Conservation (phyloP, 2,888 invertebrate genomes). For the Nomada hirtipes region DNA sequence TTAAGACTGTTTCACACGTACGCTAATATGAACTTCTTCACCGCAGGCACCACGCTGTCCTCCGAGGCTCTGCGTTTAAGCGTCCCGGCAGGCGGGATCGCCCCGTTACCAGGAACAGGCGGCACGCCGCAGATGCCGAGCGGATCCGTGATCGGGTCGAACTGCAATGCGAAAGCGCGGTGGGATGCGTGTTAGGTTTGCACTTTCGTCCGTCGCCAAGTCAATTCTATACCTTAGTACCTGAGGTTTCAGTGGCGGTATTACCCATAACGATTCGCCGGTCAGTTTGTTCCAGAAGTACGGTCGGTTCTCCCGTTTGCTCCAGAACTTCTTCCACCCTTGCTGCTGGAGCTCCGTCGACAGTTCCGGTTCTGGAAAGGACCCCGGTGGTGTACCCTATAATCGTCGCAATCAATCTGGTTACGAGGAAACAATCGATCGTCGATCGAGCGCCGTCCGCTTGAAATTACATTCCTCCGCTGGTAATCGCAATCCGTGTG, state of each 20-base stretch:
- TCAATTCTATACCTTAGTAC: slow-evolving; percentile 70
- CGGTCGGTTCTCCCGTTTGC: slow-evolving; percentile 96
- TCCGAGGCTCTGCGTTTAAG: slow-evolving; percentile 92
- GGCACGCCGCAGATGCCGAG: slow-evolving; percentile 90
- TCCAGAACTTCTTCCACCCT: slow-evolving; percentile 99
- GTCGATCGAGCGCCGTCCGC: too few species aligned
- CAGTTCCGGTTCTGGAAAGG: slow-evolving; percentile 85
- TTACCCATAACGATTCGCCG: slow-evolving; percentile 98
- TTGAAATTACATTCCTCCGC: neutral
- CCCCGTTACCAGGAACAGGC: slow-evolving; percentile 82
- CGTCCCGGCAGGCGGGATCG: slow-evolving; percentile 84
- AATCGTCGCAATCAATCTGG: slow-evolving; percentile 8
- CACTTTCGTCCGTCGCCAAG: neutral
- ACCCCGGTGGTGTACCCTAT: slow-evolving; percentile 74
- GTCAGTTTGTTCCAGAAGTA: slow-evolving; percentile 99
- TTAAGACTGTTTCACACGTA: slow-evolving; percentile 76
- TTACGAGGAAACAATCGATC: too few species aligned
- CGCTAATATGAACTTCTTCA: slow-evolving; percentile 94
- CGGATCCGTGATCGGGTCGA: slow-evolving; percentile 97
- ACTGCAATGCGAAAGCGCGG: slow-evolving; percentile 82
- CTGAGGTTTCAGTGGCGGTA: slow-evolving; percentile 92
- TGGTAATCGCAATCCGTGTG: neutral
- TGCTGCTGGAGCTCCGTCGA: slow-evolving; percentile 91
- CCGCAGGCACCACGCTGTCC: slow-evolving; percentile 90
- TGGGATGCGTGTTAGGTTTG: too few species aligned